phyloP scores from a whole-genome alignment of 92 coral and sea anemone species.

The Paragorgia papillata region DNA sequence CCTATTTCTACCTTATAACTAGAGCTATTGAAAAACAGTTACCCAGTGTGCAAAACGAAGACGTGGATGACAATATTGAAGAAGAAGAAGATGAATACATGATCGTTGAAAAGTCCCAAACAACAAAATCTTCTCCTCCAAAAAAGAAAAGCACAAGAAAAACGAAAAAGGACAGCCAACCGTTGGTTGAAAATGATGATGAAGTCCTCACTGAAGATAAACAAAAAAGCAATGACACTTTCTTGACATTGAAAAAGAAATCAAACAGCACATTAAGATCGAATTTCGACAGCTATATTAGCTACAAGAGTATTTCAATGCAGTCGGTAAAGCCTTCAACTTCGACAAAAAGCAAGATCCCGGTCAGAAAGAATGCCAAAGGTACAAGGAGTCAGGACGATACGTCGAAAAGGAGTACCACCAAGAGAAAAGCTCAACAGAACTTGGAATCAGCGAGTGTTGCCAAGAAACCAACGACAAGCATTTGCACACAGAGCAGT shows the following conservation, averaged over 20 bases:
- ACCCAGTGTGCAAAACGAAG: not conserved
- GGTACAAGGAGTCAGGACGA: no score
- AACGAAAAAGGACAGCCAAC: no score
- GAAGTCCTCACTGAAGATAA: not conserved
- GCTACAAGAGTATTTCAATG: not conserved
- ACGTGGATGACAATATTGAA: not conserved
- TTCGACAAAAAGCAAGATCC: no score
- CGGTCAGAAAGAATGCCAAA: no score
- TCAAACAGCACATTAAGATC: not conserved
- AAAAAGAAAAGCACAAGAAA: not conserved
- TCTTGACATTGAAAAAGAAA: slow-evolving; percentile 10
- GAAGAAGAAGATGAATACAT: not conserved
- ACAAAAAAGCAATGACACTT: slow-evolving; percentile 1
- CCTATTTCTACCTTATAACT: no score
- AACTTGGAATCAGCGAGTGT: no score
- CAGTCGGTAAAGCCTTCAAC: no score
- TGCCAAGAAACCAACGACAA: no score
- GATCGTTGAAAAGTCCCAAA: not conserved
- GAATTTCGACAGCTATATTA: not conserved
- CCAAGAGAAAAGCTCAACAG: no score
- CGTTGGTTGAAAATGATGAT: not conserved
- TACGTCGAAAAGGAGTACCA: no score
- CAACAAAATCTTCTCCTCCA: not conserved
- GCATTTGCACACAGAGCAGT: no score
- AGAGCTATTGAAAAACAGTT: not conserved